Conservation (phyloP, 2,888 invertebrate genomes). For the Folsomia manolachei region DNA sequence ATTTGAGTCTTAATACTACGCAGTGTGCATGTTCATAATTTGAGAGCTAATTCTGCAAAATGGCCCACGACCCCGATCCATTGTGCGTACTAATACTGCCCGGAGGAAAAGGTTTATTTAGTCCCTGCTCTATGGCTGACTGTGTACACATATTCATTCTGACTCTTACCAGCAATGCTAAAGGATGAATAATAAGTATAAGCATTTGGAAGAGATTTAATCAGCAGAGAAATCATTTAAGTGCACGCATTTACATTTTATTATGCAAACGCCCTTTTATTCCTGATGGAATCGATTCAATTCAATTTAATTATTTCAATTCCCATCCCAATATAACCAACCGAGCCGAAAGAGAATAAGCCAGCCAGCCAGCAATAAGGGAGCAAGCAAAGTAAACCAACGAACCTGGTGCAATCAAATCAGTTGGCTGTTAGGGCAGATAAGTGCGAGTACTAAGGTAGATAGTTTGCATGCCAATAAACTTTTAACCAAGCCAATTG, state of each 20-base stretch:
- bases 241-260: constrained; percentile 34
- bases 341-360: neutral
- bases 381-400: too few species aligned
- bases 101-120: neutral
- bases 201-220: neutral
- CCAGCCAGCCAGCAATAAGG: neutral
- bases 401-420: too few species aligned
- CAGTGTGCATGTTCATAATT: neutral
- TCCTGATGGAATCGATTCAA: constrained; percentile 4
- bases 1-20: neutral
- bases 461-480: constrained; percentile 16
- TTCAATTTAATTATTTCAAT: constrained; percentile 35
- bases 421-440: neutral
- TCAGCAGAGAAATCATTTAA: constrained; percentile 21
- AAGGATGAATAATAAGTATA: neutral
- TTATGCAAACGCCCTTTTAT: constrained; percentile 41
- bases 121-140: neutral
- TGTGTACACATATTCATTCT: neutral
- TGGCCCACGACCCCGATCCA: neutral
- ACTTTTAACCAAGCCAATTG: neutral
- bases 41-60: neutral
- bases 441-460: neutral
- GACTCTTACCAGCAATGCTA: too few species aligned
- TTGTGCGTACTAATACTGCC: neutral
- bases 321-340: constrained; percentile 1